Evolutionary conservation across 2,888 invertebrate species (phyloP), one percentile per base, ranked within the genome.

Genomic region (Rapana venosa): DNA sequence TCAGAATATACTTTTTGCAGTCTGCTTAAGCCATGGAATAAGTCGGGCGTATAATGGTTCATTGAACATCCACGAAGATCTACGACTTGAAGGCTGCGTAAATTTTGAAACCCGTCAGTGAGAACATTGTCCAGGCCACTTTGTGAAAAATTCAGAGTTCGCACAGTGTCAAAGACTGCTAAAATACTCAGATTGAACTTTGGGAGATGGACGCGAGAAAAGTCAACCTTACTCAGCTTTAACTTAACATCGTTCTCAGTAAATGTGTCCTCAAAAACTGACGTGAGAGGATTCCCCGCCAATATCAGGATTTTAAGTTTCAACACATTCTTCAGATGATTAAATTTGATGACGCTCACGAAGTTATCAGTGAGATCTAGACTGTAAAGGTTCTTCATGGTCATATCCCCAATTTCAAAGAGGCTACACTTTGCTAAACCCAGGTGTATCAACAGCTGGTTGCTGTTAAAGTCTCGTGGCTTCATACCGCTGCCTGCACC

Each of bases 311-410:
- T 36, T 35, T 81, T 35, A 26, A 91, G 79, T 17, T 56, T 70
- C 0, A 26, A 89, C 8, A 89, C 81, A 47, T 83, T 11, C 15
- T 2, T 87, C 77, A 91, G 87, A 2, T 88, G 56, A 8, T 61
- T 56, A 8, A n/a, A 47, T n/a, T 30, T 22, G 17, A 90, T n/a
- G 6, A 1, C 6, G 0, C n/a, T 6, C 6, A 91, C 26, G 15
- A 6, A 17, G 77, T 91, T 91, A 56, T 90, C 77, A 26, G 90
- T 90, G 79, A 88, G 77, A 36, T 91, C 90, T 0, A 91, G 85
- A 47, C 84, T 90, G 26, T 61, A 66, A 13, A 91, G 70, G 66
- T 90, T 91, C 47, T 83, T 26, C 35, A 85, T 87, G 11, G 15
- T 22, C n/a, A 91, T 17, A 70, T 70, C 56, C 22, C 87, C 36